A percentile compares a stretch with the other conserved stretches of the same genome.
Conservation (phyloP, 2,113 vertebrate genomes). For the Periophthalmus modestus region DNA sequence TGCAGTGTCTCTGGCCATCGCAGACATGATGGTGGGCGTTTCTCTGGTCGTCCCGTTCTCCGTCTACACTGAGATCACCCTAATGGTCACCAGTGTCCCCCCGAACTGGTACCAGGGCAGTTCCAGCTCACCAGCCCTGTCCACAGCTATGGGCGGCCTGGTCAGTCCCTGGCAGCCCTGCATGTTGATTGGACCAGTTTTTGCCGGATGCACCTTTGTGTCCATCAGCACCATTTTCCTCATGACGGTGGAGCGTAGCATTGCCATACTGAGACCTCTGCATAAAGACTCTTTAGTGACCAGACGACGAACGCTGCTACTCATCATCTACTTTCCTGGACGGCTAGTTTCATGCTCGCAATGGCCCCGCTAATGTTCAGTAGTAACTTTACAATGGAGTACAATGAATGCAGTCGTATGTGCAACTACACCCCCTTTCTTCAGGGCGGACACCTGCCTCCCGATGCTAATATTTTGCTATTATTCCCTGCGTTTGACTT, state of each 20-base stretch:
- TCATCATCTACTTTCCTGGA: conserved; percentile 82
- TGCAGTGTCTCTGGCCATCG: conserved; percentile 80
- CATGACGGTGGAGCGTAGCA: conserved; percentile 81
- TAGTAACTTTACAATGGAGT: conserved; percentile 78
- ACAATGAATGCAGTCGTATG: conserved; percentile 85
- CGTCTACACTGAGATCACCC: conserved; percentile 79
- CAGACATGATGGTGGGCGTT: conserved; percentile 83
- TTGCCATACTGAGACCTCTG: conserved; percentile 81
- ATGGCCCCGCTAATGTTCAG: conserved; percentile 74
- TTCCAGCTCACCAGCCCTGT: conserved; percentile 20
- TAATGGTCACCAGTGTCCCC: conserved; percentile 71
- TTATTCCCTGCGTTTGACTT: conserved; percentile 83
- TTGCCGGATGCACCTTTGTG: conserved; percentile 85
- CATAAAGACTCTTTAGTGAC: conserved; percentile 82
- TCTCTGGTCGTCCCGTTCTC: conserved; percentile 83
- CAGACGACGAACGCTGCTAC: conserved; percentile 66
- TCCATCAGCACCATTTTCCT: conserved; percentile 87
- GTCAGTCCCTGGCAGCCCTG: conserved; percentile 74
- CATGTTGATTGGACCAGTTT: conserved; percentile 81
- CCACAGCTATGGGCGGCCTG: conserved; percentile 14
- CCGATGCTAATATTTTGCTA: conserved; percentile 76
- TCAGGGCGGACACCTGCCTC: conserved; percentile 39
- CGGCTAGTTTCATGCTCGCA: conserved; percentile 77
- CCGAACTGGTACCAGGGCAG: conserved; percentile 69
- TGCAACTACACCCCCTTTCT: conserved; percentile 78